Percentiles rank a stretch among this genome's conserved stretches.
phyloP scores from a whole-genome alignment of 2,797 vertebrate genomes.

The Microctenopoma lineatum region DNA sequence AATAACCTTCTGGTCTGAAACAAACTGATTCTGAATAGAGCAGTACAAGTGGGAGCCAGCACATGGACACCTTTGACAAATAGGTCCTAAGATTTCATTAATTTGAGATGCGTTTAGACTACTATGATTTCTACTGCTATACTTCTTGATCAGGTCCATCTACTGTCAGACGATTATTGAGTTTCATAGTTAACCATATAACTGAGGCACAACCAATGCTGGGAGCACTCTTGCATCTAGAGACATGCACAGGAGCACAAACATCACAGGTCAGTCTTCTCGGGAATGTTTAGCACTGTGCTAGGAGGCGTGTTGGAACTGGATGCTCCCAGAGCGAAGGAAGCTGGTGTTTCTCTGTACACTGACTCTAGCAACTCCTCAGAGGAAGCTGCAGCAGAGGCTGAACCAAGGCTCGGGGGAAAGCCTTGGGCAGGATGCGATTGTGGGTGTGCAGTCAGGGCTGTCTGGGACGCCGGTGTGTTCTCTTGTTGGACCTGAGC shows the following conservation, averaged over 20 bases:
- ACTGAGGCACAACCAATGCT: constrained; percentile 6
- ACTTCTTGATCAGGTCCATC: constrained; percentile 8
- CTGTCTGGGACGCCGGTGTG: constrained; percentile 39
- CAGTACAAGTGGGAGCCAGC: neutral
- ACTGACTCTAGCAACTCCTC: constrained; percentile 90
- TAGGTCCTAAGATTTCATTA: neutral
- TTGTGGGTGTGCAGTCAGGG: constrained; percentile 13
- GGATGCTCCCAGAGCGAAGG: constrained; percentile 50
- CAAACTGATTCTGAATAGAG: constrained; percentile 2
- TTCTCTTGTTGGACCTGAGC: constrained; percentile 73
- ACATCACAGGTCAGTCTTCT: constrained; percentile 79
- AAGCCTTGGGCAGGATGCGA: constrained; percentile 41
- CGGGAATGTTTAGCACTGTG: constrained; percentile 55
- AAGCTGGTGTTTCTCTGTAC: constrained; percentile 82
- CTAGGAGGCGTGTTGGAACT: constrained; percentile 38
- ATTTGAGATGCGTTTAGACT: neutral
- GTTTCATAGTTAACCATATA: constrained; percentile 13
- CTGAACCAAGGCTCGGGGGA: neutral
- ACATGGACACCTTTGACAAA: neutral
- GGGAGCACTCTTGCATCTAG: constrained; percentile 21
- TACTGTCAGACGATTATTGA: constrained; percentile 13
- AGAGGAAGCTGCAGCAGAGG: constrained; percentile 72
- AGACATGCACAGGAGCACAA: neutral
- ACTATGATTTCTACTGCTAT: neutral
- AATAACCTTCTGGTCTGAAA: constrained; percentile 6